Evolutionary conservation across 1,140 invertebrate genomes (phyloP).

Genomic region (Yoshiicerus persimilis): DNA sequence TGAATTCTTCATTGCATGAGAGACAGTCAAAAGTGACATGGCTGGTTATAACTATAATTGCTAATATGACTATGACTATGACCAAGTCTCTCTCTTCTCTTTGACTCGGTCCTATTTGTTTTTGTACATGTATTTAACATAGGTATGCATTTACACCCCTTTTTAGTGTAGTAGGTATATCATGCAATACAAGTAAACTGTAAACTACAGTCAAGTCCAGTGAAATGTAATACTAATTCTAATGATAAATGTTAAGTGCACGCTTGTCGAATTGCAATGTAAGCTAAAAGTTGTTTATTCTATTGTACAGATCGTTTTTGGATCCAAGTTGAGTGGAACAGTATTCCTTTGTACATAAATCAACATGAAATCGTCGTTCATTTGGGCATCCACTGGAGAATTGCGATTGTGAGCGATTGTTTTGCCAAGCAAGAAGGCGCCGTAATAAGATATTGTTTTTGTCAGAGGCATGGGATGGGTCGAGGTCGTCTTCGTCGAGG

Average conservation of each 20-base stretch:
- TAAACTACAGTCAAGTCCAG: no score
- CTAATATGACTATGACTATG: no score
- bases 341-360: background rate
- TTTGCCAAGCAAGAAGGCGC: background rate
- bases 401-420: background rate
- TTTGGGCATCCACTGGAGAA: background rate
- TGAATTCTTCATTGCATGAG: no score
- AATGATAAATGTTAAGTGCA: background rate
- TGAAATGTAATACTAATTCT: no score
- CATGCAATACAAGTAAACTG: no score
- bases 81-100: no score
- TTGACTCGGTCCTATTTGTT: no score
- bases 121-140: no score
- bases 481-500: constrained; percentile 50
- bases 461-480: constrained; percentile 46
- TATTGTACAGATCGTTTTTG: background rate
- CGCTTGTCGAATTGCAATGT: background rate
- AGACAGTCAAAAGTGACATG: no score
- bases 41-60: no score
- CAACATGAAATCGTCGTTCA: background rate
- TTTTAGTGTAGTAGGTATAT: no score
- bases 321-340: background rate
- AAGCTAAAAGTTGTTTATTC: background rate
- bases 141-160: no score
- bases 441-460: constrained; percentile 8